Evolutionary conservation across 2,113 vertebrate species (phyloP).

Genomic region (Diphyllodes magnificus): DNA sequence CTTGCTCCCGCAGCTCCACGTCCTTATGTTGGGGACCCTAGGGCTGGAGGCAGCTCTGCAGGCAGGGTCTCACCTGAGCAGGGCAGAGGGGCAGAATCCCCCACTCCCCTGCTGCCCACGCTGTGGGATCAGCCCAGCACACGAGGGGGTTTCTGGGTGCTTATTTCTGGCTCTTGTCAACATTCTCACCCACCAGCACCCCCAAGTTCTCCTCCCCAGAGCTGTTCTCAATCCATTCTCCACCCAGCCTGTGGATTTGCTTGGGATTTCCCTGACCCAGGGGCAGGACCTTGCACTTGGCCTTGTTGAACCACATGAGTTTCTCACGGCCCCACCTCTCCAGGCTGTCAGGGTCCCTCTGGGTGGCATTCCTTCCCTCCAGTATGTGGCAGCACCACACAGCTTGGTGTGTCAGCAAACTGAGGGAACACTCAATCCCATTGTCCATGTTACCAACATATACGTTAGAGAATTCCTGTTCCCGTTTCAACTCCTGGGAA

Average conservation of each 20-base stretch:
- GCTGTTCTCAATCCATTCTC: neutral
- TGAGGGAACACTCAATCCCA: neutral
- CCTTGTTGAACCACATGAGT: neutral
- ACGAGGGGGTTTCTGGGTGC: neutral
- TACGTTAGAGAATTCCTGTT: neutral
- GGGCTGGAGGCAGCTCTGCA: neutral
- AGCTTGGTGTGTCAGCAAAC: neutral
- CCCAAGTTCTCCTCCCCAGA: neutral
- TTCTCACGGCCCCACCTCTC: neutral
- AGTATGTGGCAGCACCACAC: neutral
- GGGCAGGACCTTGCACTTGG: neutral
- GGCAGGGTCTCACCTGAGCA: neutral
- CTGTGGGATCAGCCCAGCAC: neutral
- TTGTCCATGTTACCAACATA: neutral
- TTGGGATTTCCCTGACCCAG: neutral
- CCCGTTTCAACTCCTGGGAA: too few relatives aligned
- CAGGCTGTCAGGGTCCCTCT: neutral
- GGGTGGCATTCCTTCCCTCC: neutral
- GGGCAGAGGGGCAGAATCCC: neutral
- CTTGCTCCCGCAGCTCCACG: rapidly evolving
- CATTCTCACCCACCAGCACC: neutral
- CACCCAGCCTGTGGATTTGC: neutral
- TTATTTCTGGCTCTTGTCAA: neutral
- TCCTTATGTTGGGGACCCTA: rapidly evolving
- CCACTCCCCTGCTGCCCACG: rapidly evolving